Evolutionary conservation across 1,140 invertebrate genomes (phyloP).

Genomic region (Coelopa frigida): DNA sequence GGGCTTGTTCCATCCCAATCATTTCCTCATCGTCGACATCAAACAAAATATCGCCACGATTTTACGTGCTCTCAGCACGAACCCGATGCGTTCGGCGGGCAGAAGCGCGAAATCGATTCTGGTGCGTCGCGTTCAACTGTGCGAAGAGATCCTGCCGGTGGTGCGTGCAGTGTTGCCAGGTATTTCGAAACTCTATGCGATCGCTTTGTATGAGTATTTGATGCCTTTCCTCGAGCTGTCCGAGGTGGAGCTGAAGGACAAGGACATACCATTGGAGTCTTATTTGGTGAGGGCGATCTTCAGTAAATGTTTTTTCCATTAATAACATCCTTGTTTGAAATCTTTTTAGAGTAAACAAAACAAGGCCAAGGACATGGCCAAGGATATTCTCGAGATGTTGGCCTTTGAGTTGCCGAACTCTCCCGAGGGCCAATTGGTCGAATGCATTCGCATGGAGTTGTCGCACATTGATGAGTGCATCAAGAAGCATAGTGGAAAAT

Average conservation of each 20-base stretch:
- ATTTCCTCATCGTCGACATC: constrained; percentile 56
- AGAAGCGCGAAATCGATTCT: constrained; percentile 24
- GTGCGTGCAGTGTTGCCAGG: constrained; percentile 64
- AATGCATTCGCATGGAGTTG: constrained; percentile 29
- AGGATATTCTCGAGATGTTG: constrained; percentile 57
- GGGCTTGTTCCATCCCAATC: constrained; percentile 53
- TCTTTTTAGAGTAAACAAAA: constrained; percentile 44
- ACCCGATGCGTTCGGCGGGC: constrained; percentile 46
- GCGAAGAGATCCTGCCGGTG: constrained; percentile 57
- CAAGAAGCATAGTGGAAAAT: too few species aligned
- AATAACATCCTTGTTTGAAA: too few species aligned
- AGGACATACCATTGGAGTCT: constrained; percentile 13
- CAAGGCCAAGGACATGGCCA: constrained; percentile 51
- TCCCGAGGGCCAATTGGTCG: constrained; percentile 62
- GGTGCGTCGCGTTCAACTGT: constrained; percentile 53
- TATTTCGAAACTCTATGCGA: constrained; percentile 61
- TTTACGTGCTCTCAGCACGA: constrained; percentile 45
- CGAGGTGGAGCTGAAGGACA: constrained; percentile 29
- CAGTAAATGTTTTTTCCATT: background rate
- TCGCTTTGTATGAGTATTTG: constrained; percentile 68
- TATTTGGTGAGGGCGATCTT: constrained; percentile 4
- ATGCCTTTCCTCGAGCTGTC: constrained; percentile 57
- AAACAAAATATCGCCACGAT: constrained; percentile 59
- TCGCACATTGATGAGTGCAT: constrained; percentile 34
- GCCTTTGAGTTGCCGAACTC: constrained; percentile 62